These are phyloP conservation scores for Mesoclemmys tuberculata DNA, from an alignment of 2,113 vertebrate species.

Conservation along the genomic window DNA sequence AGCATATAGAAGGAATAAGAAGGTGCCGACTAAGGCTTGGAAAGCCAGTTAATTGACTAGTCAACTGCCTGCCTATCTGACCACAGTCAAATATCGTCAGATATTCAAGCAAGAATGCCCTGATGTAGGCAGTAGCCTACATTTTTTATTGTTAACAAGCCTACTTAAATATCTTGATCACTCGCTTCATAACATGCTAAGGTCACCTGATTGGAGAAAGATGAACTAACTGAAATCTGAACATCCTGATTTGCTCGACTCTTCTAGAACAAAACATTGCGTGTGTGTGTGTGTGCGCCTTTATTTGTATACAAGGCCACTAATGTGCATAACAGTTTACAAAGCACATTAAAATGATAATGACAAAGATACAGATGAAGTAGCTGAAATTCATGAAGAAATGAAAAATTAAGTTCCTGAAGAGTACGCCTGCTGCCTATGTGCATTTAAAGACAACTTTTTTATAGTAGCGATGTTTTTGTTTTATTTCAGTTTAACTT, in stretches of 20 bases:
- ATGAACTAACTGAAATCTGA: not conserved
- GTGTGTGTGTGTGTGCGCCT: accelerated
- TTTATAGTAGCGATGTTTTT: no score
- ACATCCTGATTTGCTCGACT: not conserved
- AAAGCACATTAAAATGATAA: not conserved
- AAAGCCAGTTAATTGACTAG: no score
- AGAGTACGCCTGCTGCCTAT: not conserved
- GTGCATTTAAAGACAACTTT: not conserved
- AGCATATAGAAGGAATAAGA: not conserved
- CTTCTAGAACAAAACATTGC: not conserved
- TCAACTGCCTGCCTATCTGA: not conserved
- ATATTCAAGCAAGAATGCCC: not conserved
- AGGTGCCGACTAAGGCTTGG: not conserved
- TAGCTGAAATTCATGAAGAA: not conserved
- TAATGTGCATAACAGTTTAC: no score
- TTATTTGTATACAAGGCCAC: no score
- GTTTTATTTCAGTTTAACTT: not conserved
- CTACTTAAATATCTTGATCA: not conserved
- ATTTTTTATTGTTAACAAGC: not conserved
- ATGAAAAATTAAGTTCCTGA: not conserved
- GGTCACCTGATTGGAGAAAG: not conserved
- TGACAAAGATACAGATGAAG: not conserved
- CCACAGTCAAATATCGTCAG: not conserved
- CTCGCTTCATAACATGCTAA: not conserved
- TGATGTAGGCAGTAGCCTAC: not conserved